phyloP scores from a whole-genome alignment of 2,113 vertebrate genomes.

The Morone saxatilis region DNA sequence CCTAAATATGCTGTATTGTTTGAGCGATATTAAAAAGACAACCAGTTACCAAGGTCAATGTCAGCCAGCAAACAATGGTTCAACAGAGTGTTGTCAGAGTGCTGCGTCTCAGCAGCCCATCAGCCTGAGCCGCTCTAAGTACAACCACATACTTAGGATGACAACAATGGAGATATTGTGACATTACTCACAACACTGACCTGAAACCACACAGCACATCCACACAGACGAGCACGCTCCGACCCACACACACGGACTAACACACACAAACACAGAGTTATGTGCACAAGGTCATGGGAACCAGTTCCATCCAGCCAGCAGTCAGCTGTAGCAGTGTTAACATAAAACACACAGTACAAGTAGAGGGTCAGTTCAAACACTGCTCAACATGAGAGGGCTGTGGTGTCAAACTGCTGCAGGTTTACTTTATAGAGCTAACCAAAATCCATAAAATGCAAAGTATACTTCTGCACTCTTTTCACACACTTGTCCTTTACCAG shows the following conservation, averaged over 20 bases:
- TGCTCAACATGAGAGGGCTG: background rate
- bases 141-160: background rate
- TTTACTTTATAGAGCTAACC: background rate
- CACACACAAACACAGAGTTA: background rate
- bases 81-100: background rate
- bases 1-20: too few species aligned
- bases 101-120: background rate
- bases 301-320: conserved; percentile 35
- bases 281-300: conserved; percentile 41
- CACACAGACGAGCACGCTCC: background rate
- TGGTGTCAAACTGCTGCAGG: background rate
- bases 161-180: conserved; percentile 40
- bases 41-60: background rate
- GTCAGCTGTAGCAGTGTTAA: conserved; percentile 12
- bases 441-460: background rate
- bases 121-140: background rate
- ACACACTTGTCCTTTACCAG: too few species aligned
- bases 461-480: background rate
- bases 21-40: background rate
- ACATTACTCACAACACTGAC: conserved; percentile 13
- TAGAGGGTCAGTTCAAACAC: background rate
- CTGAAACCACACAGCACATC: conserved; percentile 9
- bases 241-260: background rate
- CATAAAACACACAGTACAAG: conserved; percentile 26
- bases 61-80: background rate